Base-by-base conservation (phyloP, 2,797 vertebrate genomes). In the Bothrops alternatus region DNA sequence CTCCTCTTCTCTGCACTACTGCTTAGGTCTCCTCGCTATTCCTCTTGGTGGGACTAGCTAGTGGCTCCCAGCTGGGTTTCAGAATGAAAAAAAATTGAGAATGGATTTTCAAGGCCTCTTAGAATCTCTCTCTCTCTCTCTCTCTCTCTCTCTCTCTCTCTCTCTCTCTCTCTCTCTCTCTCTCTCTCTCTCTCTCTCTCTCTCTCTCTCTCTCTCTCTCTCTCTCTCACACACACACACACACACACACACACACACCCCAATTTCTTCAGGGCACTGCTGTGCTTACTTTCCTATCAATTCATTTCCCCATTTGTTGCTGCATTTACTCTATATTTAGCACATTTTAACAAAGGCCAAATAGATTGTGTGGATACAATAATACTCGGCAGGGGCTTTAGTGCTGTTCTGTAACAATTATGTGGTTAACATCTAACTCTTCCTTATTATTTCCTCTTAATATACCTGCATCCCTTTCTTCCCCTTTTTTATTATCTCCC, bases 251-350 rank as follows among this genome's bases (percentile, higher is more conserved):
- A 4, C 12, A 3, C 14, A 1, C 13, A 5, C 94, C 1, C 63
- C 63, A 94, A 91, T 95, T 90, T 90, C 95, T 96, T 63, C 92
- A 95, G 95, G 55, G n/a, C 89, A 95, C 96, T 95, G 96, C 96
- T 97, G 96, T 95, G 96, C 94, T 96, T 96, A 96, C 97, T 97
- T 97, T 96, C 96, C 95, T 97, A 96, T 96, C 96, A 96, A 96
- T 97, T 97, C 92, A 95, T 96, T 97, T 96, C 95, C 86, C 94
- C 92, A 2, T 91, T 97, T 94, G 94, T 94, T 96, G 95, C 92
- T 94, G 93, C 95, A 96, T 96, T 96, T 96, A 95, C 94, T 96
- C 96, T 96, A 95, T 96, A 96, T 97, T 97, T 97, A 97, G 96
- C 92, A 93, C 95, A 94, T 92, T 96, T 96, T 96, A 95, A 95